Conservation (phyloP, 2,797 vertebrate genomes). For the Sylvia borin region DNA sequence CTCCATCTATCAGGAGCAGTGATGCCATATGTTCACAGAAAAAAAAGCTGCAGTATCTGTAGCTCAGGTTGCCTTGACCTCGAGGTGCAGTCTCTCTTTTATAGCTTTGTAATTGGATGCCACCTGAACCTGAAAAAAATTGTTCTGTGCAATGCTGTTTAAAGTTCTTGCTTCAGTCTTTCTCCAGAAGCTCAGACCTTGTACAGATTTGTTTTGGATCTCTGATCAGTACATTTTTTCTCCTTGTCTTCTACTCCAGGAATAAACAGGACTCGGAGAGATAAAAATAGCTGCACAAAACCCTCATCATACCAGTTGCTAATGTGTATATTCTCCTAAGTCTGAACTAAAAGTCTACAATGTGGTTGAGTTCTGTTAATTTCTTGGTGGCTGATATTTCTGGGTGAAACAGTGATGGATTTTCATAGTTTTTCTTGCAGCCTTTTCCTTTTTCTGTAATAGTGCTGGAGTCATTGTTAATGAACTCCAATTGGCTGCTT, state of each 20-base stretch:
- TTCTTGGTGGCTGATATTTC: not conserved
- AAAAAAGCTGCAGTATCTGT: conserved; percentile 35
- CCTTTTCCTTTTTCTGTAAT: not conserved
- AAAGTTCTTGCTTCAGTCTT: not conserved
- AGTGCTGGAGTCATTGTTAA: not conserved
- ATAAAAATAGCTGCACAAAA: not conserved
- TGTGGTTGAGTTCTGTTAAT: not conserved
- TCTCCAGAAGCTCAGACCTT: not conserved
- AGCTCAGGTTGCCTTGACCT: conserved; percentile 64
- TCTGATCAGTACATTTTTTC: not conserved
- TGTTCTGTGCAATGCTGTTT: not conserved
- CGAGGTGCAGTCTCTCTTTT: not conserved
- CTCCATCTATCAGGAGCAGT: conserved; percentile 46
- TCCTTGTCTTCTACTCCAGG: not conserved
- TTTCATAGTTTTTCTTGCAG: not conserved
- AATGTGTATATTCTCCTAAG: not conserved
- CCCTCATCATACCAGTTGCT: not conserved
- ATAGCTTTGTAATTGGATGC: conserved; percentile 45
- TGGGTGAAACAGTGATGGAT: not conserved
- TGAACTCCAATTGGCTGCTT: not conserved
- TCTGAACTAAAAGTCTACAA: not conserved
- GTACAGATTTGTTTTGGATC: not conserved
- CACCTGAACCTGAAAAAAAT: conserved; percentile 7
- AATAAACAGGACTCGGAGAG: not conserved
- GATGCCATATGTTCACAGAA: conserved; percentile 62